Evolutionary conservation across 2,888 invertebrate species (phyloP), one percentile per base, ranked within the genome.

Genomic region (Pachliopta kotzebuea): DNA sequence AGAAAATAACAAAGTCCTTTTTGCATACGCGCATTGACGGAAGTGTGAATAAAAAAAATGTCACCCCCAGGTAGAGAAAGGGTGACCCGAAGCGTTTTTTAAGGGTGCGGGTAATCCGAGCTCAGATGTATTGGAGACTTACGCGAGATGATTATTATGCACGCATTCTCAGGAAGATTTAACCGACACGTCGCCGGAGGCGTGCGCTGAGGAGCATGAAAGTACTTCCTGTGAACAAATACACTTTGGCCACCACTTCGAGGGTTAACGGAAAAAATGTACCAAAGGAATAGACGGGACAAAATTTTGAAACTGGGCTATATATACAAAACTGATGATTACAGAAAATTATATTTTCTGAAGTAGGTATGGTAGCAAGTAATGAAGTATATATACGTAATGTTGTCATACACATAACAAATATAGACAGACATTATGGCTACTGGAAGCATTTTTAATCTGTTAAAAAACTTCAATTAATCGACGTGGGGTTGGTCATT

Each of bases 41-140:
- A 90, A 90, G 90, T 90, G 88, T 90, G 86, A 89, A 90, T 87
- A 86, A 90, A 90, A 90, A 90, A 90, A 86, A 84, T 84, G 87
- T 86, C 74, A 85, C 90, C 90, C 90, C 81, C 87, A 89, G 88
- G 88, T 86, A 85, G 74, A 71, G 65, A 75, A 85, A 83, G 86
- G 90, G 88, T 88, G 83, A 84, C 87, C 88, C 85, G 70, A 75
- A 81, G 76, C 71, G 73, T 81, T 83, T 86, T 84, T 82, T 70
- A 78, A 73, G 80, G 78, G 79, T 72, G 74, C 74, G 74, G 77
- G 80, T 85, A 89, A 90, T 80, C 75, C 78, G 89, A 88, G 88
- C 82, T 80, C 74, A 76, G 76, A 77, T 75, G 78, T 79, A 78
- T 79, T 80, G 72, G 79, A 82, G 80, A 82, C 78, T 82, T 83